Conservation (phyloP, 2,113 vertebrate genomes). For the Choloepus hoffmanni region DNA sequence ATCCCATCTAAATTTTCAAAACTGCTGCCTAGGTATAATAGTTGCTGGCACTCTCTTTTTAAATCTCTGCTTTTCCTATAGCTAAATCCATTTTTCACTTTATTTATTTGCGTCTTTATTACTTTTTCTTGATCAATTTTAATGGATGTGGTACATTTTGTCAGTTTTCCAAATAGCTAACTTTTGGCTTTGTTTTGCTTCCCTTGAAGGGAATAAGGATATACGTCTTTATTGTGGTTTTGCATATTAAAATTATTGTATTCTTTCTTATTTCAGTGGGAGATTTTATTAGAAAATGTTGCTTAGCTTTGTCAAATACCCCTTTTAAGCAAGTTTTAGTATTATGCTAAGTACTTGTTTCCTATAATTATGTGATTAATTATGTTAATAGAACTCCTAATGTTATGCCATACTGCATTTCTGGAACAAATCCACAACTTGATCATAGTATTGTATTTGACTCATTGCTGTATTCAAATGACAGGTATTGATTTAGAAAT, state of each 20-base stretch:
- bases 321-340: neutral
- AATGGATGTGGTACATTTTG: neutral
- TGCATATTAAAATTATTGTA: neutral
- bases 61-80: neutral
- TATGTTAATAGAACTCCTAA: neutral
- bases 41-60: neutral
- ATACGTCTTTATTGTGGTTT: neutral
- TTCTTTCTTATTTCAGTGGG: neutral
- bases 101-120: neutral
- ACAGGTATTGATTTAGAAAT: neutral
- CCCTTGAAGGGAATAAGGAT: no score
- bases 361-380: neutral
- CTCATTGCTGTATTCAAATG: neutral
- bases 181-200: neutral
- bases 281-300: neutral
- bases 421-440: neutral
- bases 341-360: neutral
- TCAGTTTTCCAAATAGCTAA: neutral
- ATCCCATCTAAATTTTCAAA: neutral
- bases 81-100: neutral
- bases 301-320: neutral
- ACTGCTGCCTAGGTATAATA: neutral
- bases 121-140: neutral
- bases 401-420: neutral
- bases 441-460: neutral